Base-by-base conservation (phyloP, 1,140 invertebrate genomes). In the Leptopilina clavipes region DNA sequence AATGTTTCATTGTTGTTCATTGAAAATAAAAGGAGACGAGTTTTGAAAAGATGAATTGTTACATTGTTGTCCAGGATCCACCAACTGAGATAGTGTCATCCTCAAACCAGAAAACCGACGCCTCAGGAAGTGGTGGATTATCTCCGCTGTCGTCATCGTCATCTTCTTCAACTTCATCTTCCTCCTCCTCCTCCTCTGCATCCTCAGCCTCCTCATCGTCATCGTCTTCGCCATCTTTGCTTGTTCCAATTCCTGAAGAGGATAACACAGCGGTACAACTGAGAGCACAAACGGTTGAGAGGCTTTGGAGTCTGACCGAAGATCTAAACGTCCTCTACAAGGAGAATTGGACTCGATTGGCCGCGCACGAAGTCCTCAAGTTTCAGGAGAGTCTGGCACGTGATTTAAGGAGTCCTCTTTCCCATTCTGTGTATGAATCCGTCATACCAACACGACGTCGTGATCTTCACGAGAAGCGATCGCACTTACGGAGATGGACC, bases 291-390 rank as follows among this genome's bases (percentile, higher is more conserved):
- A 96, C 95, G 0, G 95, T 97, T 0, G 95, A 95, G 86, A 93
- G 93, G 18, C 90, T 98, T 37, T 98, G 97, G 97, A 96, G 96
- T 65, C 97, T 98, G 79, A 98, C 97, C 0, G 96, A 98, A 88
- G 95, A 96, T 85, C 92, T 98, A 14, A 98, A 98, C 86, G 97
- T 98, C 79, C 90, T 98, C 12, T 98, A 98, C 88, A 96, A 96
- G 83, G 96, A 97, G 81, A 98, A 98, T 89, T 98, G 97, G 97
- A 98, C 97, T 1, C 92, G 94, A 75, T 84, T 97, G 76, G 94
- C 95, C 19, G 93, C 95, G 40, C 93, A 95, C 78, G 96, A 98
- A 87, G 94, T 98, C 75, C 93, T 96, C 86, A 93, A 95, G 72
- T 98, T 98, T 87, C 96, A 98, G 88, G 92, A 94, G 78, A 92